Evolutionary conservation across 2,797 vertebrate species (phyloP).

Genomic region (Uromys caudimaculatus): DNA sequence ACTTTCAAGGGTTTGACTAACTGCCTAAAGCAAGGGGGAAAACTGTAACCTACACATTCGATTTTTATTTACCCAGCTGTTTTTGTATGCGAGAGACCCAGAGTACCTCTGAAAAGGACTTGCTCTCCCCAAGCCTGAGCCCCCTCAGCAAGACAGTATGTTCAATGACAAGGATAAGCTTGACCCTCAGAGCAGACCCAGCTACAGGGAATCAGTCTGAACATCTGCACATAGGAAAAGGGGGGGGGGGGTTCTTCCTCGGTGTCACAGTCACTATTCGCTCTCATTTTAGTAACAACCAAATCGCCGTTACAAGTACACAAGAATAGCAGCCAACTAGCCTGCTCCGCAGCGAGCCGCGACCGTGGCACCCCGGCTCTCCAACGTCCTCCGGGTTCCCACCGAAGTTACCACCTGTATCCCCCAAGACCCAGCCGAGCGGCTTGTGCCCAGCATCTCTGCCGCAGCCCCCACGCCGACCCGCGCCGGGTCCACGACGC

Average conservation of each 20-base stretch:
- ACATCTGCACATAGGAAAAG: neutral
- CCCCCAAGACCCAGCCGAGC: neutral
- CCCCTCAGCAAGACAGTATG: neutral
- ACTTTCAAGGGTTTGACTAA: conserved; percentile 82
- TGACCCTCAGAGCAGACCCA: conserved; percentile 25
- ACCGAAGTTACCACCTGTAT: conserved; percentile 78
- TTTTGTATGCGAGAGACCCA: conserved; percentile 26
- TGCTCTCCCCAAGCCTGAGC: conserved; percentile 13
- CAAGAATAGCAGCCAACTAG: conserved; percentile 56
- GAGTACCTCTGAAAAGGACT: conserved; percentile 3
- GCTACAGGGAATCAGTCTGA: conserved; percentile 15
- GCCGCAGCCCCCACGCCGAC: neutral
- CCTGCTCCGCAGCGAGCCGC: conserved; percentile 37
- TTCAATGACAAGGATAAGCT: conserved; percentile 48
- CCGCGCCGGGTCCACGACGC: neutral
- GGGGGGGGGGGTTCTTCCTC: conserved; percentile 30
- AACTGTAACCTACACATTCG: conserved; percentile 58
- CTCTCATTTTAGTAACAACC: conserved; percentile 74
- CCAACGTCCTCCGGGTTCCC: conserved; percentile 12
- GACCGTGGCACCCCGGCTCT: conserved; percentile 40
- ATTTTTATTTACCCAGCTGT: conserved; percentile 53
- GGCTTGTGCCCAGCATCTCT: neutral
- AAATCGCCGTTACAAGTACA: conserved; percentile 63
- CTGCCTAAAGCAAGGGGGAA: conserved; percentile 64
- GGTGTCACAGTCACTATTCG: conserved; percentile 53